Base-by-base conservation (phyloP, 2,888 invertebrate species). In the Pyrocoelia pectoralis region DNA sequence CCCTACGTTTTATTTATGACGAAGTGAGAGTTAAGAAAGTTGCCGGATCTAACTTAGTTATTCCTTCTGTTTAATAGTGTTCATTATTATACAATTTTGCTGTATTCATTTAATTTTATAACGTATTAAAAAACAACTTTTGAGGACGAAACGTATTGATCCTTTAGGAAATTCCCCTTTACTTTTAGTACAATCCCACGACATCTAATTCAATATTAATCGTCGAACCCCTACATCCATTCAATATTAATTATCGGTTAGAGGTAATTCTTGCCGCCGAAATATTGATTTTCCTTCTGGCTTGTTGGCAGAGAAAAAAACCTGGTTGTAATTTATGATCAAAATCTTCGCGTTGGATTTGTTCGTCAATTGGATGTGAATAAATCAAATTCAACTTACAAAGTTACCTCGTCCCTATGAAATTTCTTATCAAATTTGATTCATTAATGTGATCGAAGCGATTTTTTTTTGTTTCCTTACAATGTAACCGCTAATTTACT, bases 1-100 rank as follows among this genome's bases (percentile, higher is more conserved):
- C 67, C 67, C 67, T 56, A 61, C 68, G 65, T 71, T 72, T 71
- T 72, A 71, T 70, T 71, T 71, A 70, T 72, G 70, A 59, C 55
- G 65, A 61, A 68, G 61, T 54, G 67, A 69, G 63, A 63, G 64
- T 65, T 59, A 49, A 58, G 59, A 59, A 63, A 61, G 62, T 24
- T 24, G 24, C 6, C 48, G 38, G 54, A 56, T 19, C 63, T 55
- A 69, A 59, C 53, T 59, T 15, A 13, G 40, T 57, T 57, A 57
- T 52, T 33, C 51, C 38, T 14, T 40, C 33, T 48, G 29, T 46
- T 29, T 33, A 53, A 17, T 46, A 43, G n/a, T 46, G 14, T 48
- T 50, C 40, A 17, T 19, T 57, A 38, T 58, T 58, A 43, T 40
- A 14, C 14, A 28, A 29, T 28, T 15, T n/a, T 29, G 1, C 46